Conservation (phyloP, 1,140 invertebrate species). For the Pseudachorutes palmiensis region DNA sequence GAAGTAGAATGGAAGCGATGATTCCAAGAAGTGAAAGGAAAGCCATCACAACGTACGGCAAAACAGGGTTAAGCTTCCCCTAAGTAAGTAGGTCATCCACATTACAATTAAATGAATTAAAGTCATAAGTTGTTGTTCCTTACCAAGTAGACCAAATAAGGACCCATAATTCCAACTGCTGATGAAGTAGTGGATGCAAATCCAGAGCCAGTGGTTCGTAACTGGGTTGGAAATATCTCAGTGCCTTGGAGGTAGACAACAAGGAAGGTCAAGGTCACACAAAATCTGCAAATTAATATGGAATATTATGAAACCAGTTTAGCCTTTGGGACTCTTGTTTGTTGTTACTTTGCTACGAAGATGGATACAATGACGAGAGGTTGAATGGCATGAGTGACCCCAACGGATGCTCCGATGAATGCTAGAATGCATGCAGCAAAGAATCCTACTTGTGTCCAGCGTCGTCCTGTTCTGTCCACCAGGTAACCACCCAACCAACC, state of each 20-base stretch:
- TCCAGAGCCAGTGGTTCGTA: slow-evolving; percentile 39
- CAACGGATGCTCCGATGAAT: slow-evolving; percentile 43
- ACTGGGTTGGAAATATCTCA: slow-evolving; percentile 45
- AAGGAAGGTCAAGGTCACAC: slow-evolving; percentile 54
- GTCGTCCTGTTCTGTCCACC: slow-evolving; percentile 47
- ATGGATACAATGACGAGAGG: slow-evolving; percentile 15
- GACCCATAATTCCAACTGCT: slow-evolving; percentile 16
- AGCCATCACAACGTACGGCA: slow-evolving; percentile 40
- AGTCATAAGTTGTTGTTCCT: not conserved
- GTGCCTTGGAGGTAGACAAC: slow-evolving; percentile 51
- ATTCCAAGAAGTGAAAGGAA: slow-evolving; percentile 37
- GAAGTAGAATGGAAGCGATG: slow-evolving; percentile 38
- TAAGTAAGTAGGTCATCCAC: slow-evolving; percentile 4
- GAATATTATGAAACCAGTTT: not conserved
- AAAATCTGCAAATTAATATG: slow-evolving; percentile 38
- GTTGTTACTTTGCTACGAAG: slow-evolving; percentile 26
- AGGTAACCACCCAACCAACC: slow-evolving; percentile 42
- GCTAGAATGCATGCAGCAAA: slow-evolving; percentile 44
- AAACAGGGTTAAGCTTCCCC: slow-evolving; percentile 24
- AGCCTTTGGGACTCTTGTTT: not conserved
- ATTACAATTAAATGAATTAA: not conserved
- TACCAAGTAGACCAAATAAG: slow-evolving; percentile 26
- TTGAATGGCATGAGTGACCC: not conserved
- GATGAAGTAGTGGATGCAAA: slow-evolving; percentile 15
- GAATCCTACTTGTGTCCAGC: slow-evolving; percentile 47